Evolutionary conservation across 2,113 vertebrate species (phyloP).

Genomic region (Mola mola): DNA sequence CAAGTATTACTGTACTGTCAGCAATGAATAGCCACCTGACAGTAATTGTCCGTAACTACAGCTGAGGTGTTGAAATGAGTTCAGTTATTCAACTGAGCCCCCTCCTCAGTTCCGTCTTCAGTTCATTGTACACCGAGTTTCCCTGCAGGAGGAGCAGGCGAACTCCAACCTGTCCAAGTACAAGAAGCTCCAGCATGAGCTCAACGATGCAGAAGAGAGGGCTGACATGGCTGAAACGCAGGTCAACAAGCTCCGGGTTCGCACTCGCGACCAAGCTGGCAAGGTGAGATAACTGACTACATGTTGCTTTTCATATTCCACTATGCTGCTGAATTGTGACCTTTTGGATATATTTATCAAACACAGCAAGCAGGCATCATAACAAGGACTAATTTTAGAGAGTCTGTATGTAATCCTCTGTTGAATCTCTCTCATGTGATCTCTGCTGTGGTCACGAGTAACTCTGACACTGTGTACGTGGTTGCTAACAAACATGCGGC

Average conservation of each 20-base stretch:
- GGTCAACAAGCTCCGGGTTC: slow-evolving; percentile 90
- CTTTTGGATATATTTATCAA: slow-evolving; percentile 58
- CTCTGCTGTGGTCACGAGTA: slow-evolving; percentile 25
- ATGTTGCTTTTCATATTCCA: slow-evolving; percentile 13
- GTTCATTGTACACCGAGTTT: not conserved
- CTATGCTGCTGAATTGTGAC: slow-evolving; percentile 31
- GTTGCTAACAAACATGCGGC: slow-evolving; percentile 69
- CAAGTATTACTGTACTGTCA: not conserved
- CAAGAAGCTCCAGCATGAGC: slow-evolving; percentile 91
- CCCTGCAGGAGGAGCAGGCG: slow-evolving; percentile 88
- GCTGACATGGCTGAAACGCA: slow-evolving; percentile 90
- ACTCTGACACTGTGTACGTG: slow-evolving; percentile 45
- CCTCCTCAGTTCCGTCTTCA: not conserved
- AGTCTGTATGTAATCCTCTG: slow-evolving; percentile 48
- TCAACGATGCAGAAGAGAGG: slow-evolving; percentile 90
- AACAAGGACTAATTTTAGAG: slow-evolving; percentile 50
- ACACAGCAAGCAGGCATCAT: slow-evolving; percentile 41
- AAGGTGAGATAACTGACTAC: slow-evolving; percentile 81
- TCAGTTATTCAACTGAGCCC: too few species aligned
- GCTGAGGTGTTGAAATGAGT: too few species aligned
- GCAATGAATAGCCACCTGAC: too few species aligned
- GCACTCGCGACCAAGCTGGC: slow-evolving; percentile 85
- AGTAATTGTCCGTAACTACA: too few species aligned
- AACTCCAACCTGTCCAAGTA: slow-evolving; percentile 91
- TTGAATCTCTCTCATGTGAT: slow-evolving; percentile 56